phyloP scores from a whole-genome alignment of 2,113 vertebrate genomes.

The Crotalus tigris region DNA sequence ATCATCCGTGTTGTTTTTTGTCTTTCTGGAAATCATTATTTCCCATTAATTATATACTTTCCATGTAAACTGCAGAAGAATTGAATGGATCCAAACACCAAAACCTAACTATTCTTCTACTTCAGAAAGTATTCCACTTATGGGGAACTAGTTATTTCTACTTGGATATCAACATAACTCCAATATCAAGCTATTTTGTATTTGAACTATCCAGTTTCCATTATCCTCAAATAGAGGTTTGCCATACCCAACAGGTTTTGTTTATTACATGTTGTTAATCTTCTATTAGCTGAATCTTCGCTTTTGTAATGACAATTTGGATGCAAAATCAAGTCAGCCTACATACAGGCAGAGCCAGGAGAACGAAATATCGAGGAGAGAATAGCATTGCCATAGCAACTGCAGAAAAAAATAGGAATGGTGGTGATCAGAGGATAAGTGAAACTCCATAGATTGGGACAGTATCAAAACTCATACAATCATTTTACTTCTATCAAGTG shows the following conservation, averaged over 20 bases:
- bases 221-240: conserved; percentile 26
- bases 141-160: neutral
- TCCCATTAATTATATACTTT: neutral
- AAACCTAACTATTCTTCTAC: neutral
- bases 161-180: neutral
- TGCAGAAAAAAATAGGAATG: conserved; percentile 21
- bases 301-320: conserved; percentile 41
- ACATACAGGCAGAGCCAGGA: conserved; percentile 38
- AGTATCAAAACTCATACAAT: neutral
- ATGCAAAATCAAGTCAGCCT: conserved; percentile 34
- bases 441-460: conserved; percentile 35
- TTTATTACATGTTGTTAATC: conserved; percentile 35
- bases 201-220: conserved; percentile 9
- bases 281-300: conserved; percentile 51
- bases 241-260: neutral
- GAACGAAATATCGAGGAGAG: conserved; percentile 22
- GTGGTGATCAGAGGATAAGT: neutral
- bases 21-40: neutral
- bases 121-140: neutral
- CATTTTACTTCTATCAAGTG: neutral
- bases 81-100: neutral
- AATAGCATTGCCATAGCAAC: conserved; percentile 59
- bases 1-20: neutral
- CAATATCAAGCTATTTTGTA: conserved; percentile 21
- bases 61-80: neutral